Conservation (phyloP, 2,888 invertebrate species). For the Augiades crinisus region DNA sequence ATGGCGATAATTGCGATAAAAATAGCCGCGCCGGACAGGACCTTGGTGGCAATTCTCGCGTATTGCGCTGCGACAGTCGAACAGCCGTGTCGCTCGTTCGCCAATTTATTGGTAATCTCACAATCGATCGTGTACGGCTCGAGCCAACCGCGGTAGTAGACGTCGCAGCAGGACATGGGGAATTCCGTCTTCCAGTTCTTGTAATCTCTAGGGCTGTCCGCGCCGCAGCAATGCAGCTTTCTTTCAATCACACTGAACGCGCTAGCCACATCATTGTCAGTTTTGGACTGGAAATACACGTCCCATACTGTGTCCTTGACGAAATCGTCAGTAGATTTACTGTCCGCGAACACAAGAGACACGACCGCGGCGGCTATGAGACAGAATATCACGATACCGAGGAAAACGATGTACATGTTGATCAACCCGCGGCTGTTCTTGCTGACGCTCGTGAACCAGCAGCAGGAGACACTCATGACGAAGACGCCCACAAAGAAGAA, state of each 20-base stretch:
- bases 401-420: slow-evolving; percentile 47
- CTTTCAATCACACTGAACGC: slow-evolving; percentile 59
- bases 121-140: slow-evolving; percentile 60
- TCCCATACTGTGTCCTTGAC: slow-evolving; percentile 70
- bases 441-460: slow-evolving; percentile 59
- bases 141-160: slow-evolving; percentile 62
- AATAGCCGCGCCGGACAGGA: slow-evolving; percentile 51
- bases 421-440: slow-evolving; percentile 53
- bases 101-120: slow-evolving; percentile 64
- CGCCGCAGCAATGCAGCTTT: slow-evolving; percentile 68
- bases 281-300: slow-evolving; percentile 57
- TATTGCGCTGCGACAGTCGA: slow-evolving; percentile 61
- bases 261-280: slow-evolving; percentile 44
- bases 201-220: slow-evolving; percentile 66
- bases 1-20: slow-evolving; percentile 57
- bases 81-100: slow-evolving; percentile 70
- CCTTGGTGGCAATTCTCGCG: slow-evolving; percentile 55
- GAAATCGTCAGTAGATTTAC: slow-evolving; percentile 57
- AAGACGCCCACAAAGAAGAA: slow-evolving; percentile 59
- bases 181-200: slow-evolving; percentile 61
- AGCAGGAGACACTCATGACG: slow-evolving; percentile 53
- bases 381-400: slow-evolving; percentile 47
- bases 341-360: slow-evolving; percentile 60
- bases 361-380: slow-evolving; percentile 50
- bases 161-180: slow-evolving; percentile 68